Base-by-base conservation (phyloP, 2,888 invertebrate species). In the Nesidiocoris tenuis region DNA sequence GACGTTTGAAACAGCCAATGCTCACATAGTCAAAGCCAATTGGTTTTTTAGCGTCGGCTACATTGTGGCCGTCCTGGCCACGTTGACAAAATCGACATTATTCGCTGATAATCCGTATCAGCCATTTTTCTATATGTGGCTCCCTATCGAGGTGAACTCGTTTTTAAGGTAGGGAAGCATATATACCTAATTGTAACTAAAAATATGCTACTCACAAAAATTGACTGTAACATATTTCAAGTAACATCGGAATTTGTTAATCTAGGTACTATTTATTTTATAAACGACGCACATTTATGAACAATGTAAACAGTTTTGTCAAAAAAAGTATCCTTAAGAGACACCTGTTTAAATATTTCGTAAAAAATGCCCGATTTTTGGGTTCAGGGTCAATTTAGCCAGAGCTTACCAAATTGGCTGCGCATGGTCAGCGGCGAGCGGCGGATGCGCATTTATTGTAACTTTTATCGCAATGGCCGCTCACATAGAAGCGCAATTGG, bases 81-180 rank as follows among this genome's bases (percentile, higher is more conserved):
- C 67, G 2, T 19, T 67, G 67, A 55, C 55, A 12, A 67, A 67
- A 55, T 56, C 67, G 7, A 67, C 67, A 17, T 22, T 67, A 54
- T n/a, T 67, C 19, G 56, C 39, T 22, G 67, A 56, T 2, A 21
- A 67, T 55, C 67, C 67, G 22, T 55, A 19, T 22, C 39, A 56
- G 55, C 67, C 39, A n/a, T 67, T 67, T 55, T 67, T 67, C 22
- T 54, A 19, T 22, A 55, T 39, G 21, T 55, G 56, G 67, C 55
- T 67, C 56, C 67, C 67, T 2, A 54, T 67, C 22, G 67, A 67
- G 55, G 12, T 67, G 1, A 67, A 67, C 56, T 67, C 67, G n/a
- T 21, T 5, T 17, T 56, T 55, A 21, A 67, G 56, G 67, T 67
- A 22, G 54, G 39, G 18, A n/a, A 25, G 54, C 16, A 54, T 54